Percentiles rank a stretch among this genome's conserved stretches.
Conservation (phyloP, 2,797 vertebrate species). For the Anableps anableps region DNA sequence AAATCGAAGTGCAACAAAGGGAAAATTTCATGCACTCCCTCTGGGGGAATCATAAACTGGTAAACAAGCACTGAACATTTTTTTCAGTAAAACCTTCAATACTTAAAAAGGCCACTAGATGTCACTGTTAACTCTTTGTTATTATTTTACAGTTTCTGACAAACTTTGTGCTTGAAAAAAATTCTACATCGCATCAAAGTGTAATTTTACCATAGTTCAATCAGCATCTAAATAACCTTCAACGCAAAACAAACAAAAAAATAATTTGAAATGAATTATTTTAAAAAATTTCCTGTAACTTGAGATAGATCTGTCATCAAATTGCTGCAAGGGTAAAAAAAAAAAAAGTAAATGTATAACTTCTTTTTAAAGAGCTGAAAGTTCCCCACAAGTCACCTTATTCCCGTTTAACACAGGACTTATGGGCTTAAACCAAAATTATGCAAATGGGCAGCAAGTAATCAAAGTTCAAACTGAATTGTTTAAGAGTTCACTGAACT, state of each 20-base stretch:
- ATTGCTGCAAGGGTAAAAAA: background rate
- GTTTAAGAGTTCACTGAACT: conserved; percentile 81
- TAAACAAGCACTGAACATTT: conserved; percentile 7
- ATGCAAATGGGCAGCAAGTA: conserved; percentile 79
- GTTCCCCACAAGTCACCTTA: conserved; percentile 44
- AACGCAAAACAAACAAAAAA: background rate
- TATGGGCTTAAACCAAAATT: conserved; percentile 58
- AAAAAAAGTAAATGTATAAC: conserved; percentile 21
- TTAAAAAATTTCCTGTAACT: background rate
- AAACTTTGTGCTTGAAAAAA: conserved; percentile 33
- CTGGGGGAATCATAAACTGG: conserved; percentile 11
- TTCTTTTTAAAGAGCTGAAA: conserved; percentile 3
- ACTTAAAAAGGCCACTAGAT: conserved; percentile 65
- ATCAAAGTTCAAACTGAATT: conserved; percentile 79
- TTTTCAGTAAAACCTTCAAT: background rate
- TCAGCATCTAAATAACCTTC: conserved; percentile 1
- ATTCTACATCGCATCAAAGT: conserved; percentile 1
- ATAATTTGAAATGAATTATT: background rate
- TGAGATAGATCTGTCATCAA: background rate
- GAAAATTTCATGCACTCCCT: conserved; percentile 8
- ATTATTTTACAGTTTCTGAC: conserved; percentile 23
- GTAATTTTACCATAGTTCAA: background rate
- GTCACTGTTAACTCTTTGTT: conserved; percentile 67
- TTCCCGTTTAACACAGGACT: conserved; percentile 27
- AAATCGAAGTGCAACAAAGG: conserved; percentile 4